These are phyloP conservation scores for Synanthedon myopaeformis DNA, from an alignment of 2,888 invertebrate species.

Conservation along the genomic window DNA sequence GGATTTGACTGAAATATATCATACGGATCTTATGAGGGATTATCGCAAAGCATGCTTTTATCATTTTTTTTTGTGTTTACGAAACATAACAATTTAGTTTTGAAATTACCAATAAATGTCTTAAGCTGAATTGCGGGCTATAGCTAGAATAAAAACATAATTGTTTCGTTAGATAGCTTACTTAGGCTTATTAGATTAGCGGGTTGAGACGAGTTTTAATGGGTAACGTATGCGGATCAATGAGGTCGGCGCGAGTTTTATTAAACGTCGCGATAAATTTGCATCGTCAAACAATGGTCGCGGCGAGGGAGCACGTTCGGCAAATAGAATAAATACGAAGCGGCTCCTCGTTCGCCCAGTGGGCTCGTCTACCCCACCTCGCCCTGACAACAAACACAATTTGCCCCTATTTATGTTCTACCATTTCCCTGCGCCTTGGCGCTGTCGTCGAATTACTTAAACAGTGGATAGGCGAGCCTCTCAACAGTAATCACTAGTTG, in stretches of 20 bases:
- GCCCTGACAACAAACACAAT: constrained; percentile 53
- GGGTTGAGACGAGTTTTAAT: constrained; percentile 33
- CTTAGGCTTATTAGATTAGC: neutral
- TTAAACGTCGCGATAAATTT: constrained; percentile 63
- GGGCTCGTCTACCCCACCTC: constrained; percentile 27
- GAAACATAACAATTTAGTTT: too few species aligned
- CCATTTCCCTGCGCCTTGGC: constrained; percentile 18
- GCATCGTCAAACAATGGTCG: constrained; percentile 62
- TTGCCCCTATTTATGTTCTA: constrained; percentile 51
- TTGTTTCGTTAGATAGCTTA: too few species aligned
- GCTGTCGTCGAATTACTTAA: constrained; percentile 25
- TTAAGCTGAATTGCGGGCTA: too few species aligned
- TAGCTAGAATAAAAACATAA: too few species aligned
- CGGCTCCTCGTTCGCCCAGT: constrained; percentile 23
- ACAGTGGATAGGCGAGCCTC: constrained; percentile 5
- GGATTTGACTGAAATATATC: too few species aligned
- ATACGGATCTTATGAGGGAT: too few species aligned
- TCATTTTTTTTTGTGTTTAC: too few species aligned
- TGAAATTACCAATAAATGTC: too few species aligned
- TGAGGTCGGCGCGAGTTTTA: constrained; percentile 54
- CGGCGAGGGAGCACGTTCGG: constrained; percentile 58
- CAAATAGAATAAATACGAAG: constrained; percentile 65
- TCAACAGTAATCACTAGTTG: constrained; percentile 9
- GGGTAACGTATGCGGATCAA: constrained; percentile 58
- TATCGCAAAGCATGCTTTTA: too few species aligned